Conservation (phyloP, 2,113 vertebrate genomes). For the Holacanthus passer region DNA sequence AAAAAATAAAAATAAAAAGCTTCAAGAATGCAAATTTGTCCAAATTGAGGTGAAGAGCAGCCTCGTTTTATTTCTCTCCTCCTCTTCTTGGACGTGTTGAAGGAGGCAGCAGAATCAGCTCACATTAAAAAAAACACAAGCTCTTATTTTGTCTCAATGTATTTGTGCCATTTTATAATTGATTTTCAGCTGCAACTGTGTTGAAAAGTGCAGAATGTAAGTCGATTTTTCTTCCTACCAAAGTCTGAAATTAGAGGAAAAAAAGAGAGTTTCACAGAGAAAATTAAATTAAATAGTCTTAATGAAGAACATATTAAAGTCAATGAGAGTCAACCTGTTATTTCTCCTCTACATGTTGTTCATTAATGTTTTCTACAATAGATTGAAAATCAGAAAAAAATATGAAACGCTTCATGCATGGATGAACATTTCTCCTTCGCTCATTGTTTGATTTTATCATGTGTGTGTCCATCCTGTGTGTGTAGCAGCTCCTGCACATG, state of each 20-base stretch:
- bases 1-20: background rate
- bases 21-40: constrained; percentile 15
- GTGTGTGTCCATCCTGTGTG: background rate
- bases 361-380: background rate
- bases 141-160: constrained; percentile 49
- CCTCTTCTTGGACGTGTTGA: constrained; percentile 44
- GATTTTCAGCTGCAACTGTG: constrained; percentile 34
- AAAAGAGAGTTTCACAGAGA: constrained; percentile 17
- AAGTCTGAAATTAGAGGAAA: constrained; percentile 30
- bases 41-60: background rate
- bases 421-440: constrained; percentile 4
- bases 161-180: constrained; percentile 48
- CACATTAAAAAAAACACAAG: background rate
- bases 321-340: background rate
- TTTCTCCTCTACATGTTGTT: background rate
- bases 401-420: background rate
- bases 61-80: constrained; percentile 2
- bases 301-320: constrained; percentile 23
- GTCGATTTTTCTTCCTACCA: background rate
- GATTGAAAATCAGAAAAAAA: background rate
- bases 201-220: background rate
- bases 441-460: constrained; percentile 11
- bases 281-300: constrained; percentile 35
- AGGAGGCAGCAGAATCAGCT: constrained; percentile 52
- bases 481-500: constrained; percentile 12